Conservation (phyloP, 2,113 vertebrate species). For the Melanerpes formicivorus region DNA sequence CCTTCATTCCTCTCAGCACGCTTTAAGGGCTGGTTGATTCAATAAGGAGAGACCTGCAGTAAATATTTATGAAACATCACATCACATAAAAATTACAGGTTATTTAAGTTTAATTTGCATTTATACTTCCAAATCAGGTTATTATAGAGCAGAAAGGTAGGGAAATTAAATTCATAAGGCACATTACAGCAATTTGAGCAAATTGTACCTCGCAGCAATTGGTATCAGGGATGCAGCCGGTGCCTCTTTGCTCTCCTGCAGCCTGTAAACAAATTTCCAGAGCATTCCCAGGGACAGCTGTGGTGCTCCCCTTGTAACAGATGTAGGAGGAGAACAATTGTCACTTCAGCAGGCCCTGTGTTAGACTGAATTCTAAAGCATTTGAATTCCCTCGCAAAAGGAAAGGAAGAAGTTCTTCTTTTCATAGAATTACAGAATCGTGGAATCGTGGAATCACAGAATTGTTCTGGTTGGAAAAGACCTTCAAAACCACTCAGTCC, state of each 20-base stretch:
- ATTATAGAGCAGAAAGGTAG: slow-evolving; percentile 62
- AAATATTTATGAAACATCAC: slow-evolving; percentile 67
- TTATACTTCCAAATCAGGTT: slow-evolving; percentile 65
- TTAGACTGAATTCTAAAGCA: slow-evolving; percentile 53
- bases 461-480: too few relatives aligned
- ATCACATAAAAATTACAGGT: slow-evolving; percentile 45
- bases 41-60: not conserved
- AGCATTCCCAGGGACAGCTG: slow-evolving; percentile 44
- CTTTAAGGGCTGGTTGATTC: not conserved
- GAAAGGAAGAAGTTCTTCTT: slow-evolving; percentile 20
- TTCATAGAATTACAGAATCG: not conserved
- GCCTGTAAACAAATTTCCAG: slow-evolving; percentile 62
- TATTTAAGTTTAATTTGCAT: slow-evolving; percentile 70
- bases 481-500: too few relatives aligned
- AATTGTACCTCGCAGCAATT: slow-evolving; percentile 71
- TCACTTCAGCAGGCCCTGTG: slow-evolving; percentile 43
- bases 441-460: too few relatives aligned
- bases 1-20: not conserved
- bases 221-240: slow-evolving; percentile 50
- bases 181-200: slow-evolving; percentile 63
- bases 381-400: slow-evolving; percentile 50
- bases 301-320: slow-evolving; percentile 51
- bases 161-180: slow-evolving; percentile 74
- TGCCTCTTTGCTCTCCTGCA: slow-evolving; percentile 43
- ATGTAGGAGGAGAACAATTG: slow-evolving; percentile 55